These are phyloP conservation scores for Parnassius glacialis DNA, from an alignment of 2,888 invertebrate species.

Conservation along the genomic window DNA sequence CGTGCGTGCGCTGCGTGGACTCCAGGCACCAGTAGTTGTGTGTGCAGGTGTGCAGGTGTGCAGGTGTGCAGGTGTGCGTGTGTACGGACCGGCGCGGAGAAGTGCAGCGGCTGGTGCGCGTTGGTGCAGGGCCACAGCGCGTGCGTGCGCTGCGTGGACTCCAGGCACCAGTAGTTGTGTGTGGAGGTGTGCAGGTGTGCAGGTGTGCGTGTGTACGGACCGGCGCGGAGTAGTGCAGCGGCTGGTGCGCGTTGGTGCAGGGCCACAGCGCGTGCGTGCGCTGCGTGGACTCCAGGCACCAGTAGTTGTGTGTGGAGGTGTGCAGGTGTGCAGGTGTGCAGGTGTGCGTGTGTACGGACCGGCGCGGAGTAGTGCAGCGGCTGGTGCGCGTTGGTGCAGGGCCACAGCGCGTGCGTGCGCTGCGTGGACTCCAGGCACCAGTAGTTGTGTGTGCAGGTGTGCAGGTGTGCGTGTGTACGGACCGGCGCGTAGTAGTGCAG, in stretches of 20 bases:
- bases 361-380: too few relatives aligned
- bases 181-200: conserved; percentile 1
- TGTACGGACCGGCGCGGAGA: too few relatives aligned
- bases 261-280: conserved; percentile 72
- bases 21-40: not conserved
- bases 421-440: conserved; percentile 48
- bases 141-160: too few relatives aligned
- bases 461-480: too few relatives aligned
- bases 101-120: too few relatives aligned
- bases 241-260: conserved; percentile 56
- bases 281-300: conserved; percentile 71
- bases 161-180: not conserved
- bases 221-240: conserved; percentile 57
- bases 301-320: conserved; percentile 26
- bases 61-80: not conserved
- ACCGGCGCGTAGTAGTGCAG: too few relatives aligned
- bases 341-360: too few relatives aligned
- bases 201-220: conserved; percentile 37
- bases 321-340: too few relatives aligned
- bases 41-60: not conserved
- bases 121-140: too few relatives aligned
- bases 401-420: too few relatives aligned
- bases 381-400: too few relatives aligned
- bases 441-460: not conserved
- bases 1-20: too few relatives aligned